Evolutionary conservation across 2,888 invertebrate species (phyloP).

Genomic region (Volucella inflata): DNA sequence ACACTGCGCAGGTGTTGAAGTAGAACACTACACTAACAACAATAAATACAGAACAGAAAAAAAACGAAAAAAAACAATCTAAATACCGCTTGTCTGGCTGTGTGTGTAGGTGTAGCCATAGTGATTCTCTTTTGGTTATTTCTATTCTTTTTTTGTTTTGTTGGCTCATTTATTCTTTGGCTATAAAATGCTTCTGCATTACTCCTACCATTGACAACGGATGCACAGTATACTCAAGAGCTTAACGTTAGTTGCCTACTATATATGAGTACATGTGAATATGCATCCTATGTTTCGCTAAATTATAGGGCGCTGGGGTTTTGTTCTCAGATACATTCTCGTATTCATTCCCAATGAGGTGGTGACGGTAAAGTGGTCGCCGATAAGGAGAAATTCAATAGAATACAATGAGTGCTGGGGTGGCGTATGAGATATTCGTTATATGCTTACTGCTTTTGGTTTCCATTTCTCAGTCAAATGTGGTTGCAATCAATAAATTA

Average conservation of each 20-base stretch:
- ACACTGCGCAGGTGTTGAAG: slow-evolving; percentile 63
- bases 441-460: neutral
- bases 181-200: slow-evolving; percentile 46
- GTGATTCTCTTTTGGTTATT: slow-evolving; percentile 27
- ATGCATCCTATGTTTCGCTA: neutral
- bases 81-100: slow-evolving; percentile 11
- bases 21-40: slow-evolving; percentile 17
- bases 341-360: neutral
- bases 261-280: neutral
- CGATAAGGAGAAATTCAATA: slow-evolving; percentile 20
- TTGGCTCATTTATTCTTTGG: slow-evolving; percentile 45
- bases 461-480: slow-evolving; percentile 23
- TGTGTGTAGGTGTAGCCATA: slow-evolving; percentile 51
- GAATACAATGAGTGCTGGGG: neutral
- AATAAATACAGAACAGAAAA: slow-evolving; percentile 1
- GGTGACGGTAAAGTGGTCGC: slow-evolving; percentile 10
- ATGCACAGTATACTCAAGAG: slow-evolving; percentile 49
- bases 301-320: slow-evolving; percentile 2
- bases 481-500: slow-evolving; percentile 66
- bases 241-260: slow-evolving; percentile 2
- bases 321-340: neutral
- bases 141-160: slow-evolving; percentile 15
- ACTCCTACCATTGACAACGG: slow-evolving; percentile 19
- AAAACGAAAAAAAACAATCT: slow-evolving; percentile 41
- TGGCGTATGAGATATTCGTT: neutral